Conservation (phyloP, 1,140 invertebrate genomes). For the Anadara kagoshimensis region DNA sequence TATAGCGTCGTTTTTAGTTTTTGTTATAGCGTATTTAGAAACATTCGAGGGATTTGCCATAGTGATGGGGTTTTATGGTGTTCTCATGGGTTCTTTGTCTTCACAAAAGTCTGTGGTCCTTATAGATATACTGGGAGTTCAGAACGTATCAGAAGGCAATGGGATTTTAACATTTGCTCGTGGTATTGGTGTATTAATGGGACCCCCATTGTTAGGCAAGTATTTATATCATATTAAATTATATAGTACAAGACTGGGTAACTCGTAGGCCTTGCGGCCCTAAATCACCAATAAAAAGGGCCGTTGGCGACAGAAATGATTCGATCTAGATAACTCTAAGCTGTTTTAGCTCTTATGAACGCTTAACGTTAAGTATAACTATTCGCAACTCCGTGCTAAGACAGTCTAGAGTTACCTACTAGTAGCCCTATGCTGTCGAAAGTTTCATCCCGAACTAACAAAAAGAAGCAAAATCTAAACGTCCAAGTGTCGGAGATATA, state of each 20-base stretch:
- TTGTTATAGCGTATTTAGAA: constrained; percentile 46
- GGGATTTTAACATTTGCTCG: constrained; percentile 94
- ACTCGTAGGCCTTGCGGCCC: neutral
- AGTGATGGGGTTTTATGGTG: constrained; percentile 54
- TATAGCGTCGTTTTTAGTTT: too few species aligned
- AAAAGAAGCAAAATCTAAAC: too few species aligned
- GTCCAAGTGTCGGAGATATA: too few species aligned
- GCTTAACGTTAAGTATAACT: neutral
- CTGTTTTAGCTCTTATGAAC: neutral
- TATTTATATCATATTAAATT: neutral
- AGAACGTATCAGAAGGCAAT: constrained; percentile 93
- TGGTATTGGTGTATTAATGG: constrained; percentile 89
- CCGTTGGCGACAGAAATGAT: neutral
- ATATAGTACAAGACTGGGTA: neutral
- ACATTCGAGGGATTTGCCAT: constrained; percentile 44
- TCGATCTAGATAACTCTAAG: neutral
- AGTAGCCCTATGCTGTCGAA: neutral
- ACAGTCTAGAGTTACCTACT: neutral
- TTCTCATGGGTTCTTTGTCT: constrained; percentile 75
- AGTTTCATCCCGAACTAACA: too few species aligned
- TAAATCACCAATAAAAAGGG: too few species aligned
- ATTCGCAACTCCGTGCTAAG: neutral
- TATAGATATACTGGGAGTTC: constrained; percentile 94
- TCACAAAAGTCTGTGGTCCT: constrained; percentile 92
- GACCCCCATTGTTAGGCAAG: constrained; percentile 88